A percentile compares a stretch with the other conserved stretches of the same genome.
Conservation (phyloP, 2,113 vertebrate genomes). For the Amia ocellicauda region DNA sequence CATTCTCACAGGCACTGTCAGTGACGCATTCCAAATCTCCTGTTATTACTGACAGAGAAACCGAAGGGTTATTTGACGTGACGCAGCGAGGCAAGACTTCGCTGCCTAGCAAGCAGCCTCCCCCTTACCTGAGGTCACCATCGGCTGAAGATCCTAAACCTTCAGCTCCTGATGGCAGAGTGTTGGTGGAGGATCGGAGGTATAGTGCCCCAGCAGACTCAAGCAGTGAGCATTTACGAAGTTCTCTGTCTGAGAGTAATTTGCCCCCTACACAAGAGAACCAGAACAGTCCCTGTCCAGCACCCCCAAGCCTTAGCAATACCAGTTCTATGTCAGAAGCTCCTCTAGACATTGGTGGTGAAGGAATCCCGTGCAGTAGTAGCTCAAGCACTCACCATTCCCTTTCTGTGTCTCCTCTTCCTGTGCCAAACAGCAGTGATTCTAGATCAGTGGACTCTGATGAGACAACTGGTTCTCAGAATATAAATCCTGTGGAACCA, state of each 20-base stretch:
- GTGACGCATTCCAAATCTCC: conserved; percentile 82
- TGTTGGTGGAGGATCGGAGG: conserved; percentile 63
- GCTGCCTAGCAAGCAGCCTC: conserved; percentile 62
- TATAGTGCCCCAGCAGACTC: conserved; percentile 56
- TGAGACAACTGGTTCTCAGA: conserved; percentile 37
- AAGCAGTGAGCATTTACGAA: conserved; percentile 60
- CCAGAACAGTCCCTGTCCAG: conserved; percentile 25
- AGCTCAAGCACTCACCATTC: conserved; percentile 44
- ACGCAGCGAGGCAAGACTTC: conserved; percentile 64
- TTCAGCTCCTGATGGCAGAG: conserved; percentile 66
- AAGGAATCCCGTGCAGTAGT: conserved; percentile 48
- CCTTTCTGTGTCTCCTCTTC: conserved; percentile 38
- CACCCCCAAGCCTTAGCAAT: conserved; percentile 37
- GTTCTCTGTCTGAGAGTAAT: conserved; percentile 53
- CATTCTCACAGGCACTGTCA: conserved; percentile 85
- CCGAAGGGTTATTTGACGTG: conserved; percentile 68
- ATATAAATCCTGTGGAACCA: conserved; percentile 42
- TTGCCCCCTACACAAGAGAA: conserved; percentile 53
- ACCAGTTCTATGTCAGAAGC: conserved; percentile 62
- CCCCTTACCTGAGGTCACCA: conserved; percentile 76
- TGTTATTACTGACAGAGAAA: conserved; percentile 76
- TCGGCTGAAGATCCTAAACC: conserved; percentile 81
- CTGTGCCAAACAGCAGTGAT: conserved; percentile 53
- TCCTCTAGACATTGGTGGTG: conserved; percentile 36
- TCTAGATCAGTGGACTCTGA: conserved; percentile 37